Conservation (phyloP, 2,888 invertebrate species). For the Aphidoletes aphidimyza region DNA sequence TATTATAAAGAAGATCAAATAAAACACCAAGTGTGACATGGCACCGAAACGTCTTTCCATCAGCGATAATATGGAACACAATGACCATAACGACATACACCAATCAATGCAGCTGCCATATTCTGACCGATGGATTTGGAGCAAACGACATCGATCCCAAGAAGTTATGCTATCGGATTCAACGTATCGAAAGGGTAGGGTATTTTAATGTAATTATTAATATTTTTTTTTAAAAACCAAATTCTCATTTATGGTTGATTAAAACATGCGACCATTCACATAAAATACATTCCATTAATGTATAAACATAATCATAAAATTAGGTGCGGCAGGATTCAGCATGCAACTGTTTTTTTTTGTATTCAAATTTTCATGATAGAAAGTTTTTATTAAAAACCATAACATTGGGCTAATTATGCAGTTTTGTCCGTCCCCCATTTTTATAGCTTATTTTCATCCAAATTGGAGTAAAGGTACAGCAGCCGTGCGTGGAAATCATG, state of each 20-base stretch:
- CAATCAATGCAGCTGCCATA: conserved; percentile 67
- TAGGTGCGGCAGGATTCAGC: neutral
- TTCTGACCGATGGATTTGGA: conserved; percentile 78
- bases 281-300: too few relatives aligned
- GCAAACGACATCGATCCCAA: conserved; percentile 67
- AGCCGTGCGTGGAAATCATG: conserved; percentile 74
- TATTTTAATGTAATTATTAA: neutral
- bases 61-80: conserved; percentile 55
- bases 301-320: neutral
- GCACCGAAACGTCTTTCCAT: conserved; percentile 14
- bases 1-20: neutral
- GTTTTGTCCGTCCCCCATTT: neutral
- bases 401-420: too few relatives aligned
- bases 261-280: too few relatives aligned
- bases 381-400: too few relatives aligned
- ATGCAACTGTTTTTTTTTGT: neutral
- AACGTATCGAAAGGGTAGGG: conserved; percentile 64
- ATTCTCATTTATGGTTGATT: neutral
- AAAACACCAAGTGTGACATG: neutral
- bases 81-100: conserved; percentile 56
- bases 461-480: conserved; percentile 82
- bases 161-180: conserved; percentile 72
- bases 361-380: neutral
- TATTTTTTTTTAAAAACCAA: neutral
- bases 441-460: conserved; percentile 76